These are phyloP conservation scores for Lasioglossum pauxillum DNA, from an alignment of 2,888 invertebrate species.

Conservation along the genomic window DNA sequence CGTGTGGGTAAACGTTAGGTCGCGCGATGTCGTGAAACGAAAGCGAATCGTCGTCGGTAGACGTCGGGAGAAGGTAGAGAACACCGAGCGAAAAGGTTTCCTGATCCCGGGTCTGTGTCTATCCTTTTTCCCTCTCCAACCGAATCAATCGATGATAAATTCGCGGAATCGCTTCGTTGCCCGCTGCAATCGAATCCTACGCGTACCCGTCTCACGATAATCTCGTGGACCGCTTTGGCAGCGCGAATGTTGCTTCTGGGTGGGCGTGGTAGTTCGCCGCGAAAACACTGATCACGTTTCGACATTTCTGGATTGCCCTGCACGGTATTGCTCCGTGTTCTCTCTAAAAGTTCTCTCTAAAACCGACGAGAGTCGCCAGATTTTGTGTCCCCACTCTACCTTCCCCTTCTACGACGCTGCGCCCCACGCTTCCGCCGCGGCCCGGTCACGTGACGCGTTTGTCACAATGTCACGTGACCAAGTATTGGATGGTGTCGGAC, in stretches of 20 bases:
- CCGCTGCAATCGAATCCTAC: neutral
- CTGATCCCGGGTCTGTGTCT: neutral
- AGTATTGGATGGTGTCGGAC: too few relatives aligned
- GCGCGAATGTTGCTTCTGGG: neutral
- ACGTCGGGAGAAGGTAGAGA: neutral
- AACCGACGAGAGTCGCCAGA: too few relatives aligned
- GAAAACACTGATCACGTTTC: neutral
- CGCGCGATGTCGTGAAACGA: slow-evolving; percentile 4
- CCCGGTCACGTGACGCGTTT: too few relatives aligned
- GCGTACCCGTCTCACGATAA: neutral
- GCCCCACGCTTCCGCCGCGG: too few relatives aligned
- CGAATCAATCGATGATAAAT: slow-evolving; percentile 2
- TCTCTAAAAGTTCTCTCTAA: too few relatives aligned
- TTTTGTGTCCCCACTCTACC: too few relatives aligned
- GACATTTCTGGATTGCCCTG: too few relatives aligned
- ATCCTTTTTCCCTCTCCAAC: neutral
- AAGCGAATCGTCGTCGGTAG: slow-evolving; percentile 1
- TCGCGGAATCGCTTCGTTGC: neutral
- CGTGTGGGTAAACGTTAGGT: neutral
- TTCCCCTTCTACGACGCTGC: too few relatives aligned
- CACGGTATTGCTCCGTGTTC: too few relatives aligned
- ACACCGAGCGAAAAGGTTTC: neutral
- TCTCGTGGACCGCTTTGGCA: neutral
- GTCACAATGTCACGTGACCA: too few relatives aligned
- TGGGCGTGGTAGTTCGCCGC: neutral